Evolutionary conservation across 2,888 invertebrate species (phyloP).

Genomic region (Cryptocephalus moraei): DNA sequence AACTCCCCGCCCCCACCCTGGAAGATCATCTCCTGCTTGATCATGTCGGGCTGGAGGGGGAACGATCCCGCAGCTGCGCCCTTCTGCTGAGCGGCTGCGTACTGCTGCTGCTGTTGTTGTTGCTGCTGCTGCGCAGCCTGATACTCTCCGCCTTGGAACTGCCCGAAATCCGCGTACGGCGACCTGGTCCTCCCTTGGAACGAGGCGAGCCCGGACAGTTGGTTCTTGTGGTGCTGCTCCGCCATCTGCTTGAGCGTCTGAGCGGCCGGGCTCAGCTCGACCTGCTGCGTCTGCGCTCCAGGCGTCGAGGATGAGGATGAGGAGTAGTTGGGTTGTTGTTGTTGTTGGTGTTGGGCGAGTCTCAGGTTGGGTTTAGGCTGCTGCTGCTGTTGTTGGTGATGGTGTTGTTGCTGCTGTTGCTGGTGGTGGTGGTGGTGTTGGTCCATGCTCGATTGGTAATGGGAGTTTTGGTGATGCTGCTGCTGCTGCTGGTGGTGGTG

Average conservation of each 20-base stretch:
- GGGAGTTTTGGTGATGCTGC: too few species aligned
- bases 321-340: slow-evolving; percentile 31
- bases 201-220: slow-evolving; percentile 46
- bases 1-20: slow-evolving; percentile 32
- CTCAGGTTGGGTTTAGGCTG: slow-evolving; percentile 19
- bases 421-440: slow-evolving; percentile 27
- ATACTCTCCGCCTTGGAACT: slow-evolving; percentile 39
- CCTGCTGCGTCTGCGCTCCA: slow-evolving; percentile 28
- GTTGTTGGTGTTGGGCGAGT: slow-evolving; percentile 27
- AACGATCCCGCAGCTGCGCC: slow-evolving; percentile 32
- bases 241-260: slow-evolving; percentile 96
- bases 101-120: too few species aligned
- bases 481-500: slow-evolving; percentile 27
- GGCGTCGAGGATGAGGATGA: slow-evolving; percentile 24
- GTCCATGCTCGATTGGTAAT: slow-evolving; percentile 14
- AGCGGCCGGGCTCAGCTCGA: slow-evolving; percentile 80
- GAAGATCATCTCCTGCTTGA: slow-evolving; percentile 46
- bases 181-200: slow-evolving; percentile 42
- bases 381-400: slow-evolving; percentile 18
- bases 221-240: slow-evolving; percentile 83
- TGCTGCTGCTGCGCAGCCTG: too few species aligned
- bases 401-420: slow-evolving; percentile 30
- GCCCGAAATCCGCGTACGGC: slow-evolving; percentile 50
- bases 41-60: slow-evolving; percentile 41
- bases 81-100: slow-evolving; percentile 37